Percentiles rank a stretch among this genome's conserved stretches.
phyloP scores from a whole-genome alignment of 2,888 invertebrate species.

The Bombylius discolor region DNA sequence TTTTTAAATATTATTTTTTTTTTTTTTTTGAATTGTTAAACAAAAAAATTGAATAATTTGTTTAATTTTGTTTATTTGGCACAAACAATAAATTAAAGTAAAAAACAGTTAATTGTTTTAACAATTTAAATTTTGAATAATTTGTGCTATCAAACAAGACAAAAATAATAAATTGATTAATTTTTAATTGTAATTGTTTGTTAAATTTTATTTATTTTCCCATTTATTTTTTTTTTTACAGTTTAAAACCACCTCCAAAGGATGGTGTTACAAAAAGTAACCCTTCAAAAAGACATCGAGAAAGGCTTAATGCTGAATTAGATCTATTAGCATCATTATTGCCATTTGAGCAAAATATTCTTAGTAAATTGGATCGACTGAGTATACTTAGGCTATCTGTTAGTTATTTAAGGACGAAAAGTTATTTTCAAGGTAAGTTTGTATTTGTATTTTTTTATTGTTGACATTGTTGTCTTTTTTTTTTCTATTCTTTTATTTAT shows the following conservation, averaged over 20 bases:
- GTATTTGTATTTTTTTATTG: not conserved
- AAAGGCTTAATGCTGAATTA: constrained; percentile 93
- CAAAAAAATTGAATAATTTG: no score
- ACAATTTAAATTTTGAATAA: no score
- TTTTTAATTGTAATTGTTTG: no score
- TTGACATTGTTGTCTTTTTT: not conserved
- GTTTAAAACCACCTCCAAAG: constrained; percentile 88
- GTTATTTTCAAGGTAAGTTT: constrained; percentile 94
- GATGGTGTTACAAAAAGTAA: constrained; percentile 93
- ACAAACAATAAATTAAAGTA: no score
- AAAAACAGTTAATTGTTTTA: no score
- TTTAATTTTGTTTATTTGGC: no score
- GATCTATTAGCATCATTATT: constrained; percentile 90
- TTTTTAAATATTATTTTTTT: no score
- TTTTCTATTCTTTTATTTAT: no score
- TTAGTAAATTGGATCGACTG: constrained; percentile 94
- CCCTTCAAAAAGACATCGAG: constrained; percentile 96
- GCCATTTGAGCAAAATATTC: constrained; percentile 95
- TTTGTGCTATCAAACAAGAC: no score
- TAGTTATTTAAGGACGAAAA: constrained; percentile 96
- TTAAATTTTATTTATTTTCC: not conserved
- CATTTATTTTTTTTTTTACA: constrained; percentile 38
- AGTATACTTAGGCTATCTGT: constrained; percentile 95
- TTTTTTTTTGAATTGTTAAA: no score
- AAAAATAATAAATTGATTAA: no score